Base-by-base conservation (phyloP, 2,113 vertebrate genomes). In the Psammodynastes pulverulentus region DNA sequence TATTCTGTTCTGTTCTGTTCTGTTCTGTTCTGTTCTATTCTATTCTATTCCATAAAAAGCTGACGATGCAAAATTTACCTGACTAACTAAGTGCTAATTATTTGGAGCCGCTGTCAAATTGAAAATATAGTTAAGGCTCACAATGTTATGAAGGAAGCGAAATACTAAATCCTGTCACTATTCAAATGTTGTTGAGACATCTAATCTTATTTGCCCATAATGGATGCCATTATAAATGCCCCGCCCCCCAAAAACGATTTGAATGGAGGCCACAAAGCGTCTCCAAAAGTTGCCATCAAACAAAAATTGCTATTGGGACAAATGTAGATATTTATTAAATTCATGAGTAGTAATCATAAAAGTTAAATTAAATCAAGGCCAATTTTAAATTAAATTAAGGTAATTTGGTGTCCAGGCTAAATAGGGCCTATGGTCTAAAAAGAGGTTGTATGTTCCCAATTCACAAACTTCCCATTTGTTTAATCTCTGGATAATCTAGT, bases 71-170 rank as follows among this genome's bases (percentile, higher is more conserved):
- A 53, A 89, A 3, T 51, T 53, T 43, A 87, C 62, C 1, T 87
- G 5, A 0, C 45, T 67, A 92, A 94, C 92, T 87, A 43, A 87
- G 90, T 84, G 49, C 49, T 91, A 43, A 93, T 84, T 93, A 93
- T 87, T 90, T 90, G 24, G 34, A 2, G 0, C 15, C 48, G 90
- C 67, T n/a, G 24, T 34, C 54, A 91, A 21, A 26, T 86, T 51
- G 46, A 90, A 94, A n/a, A 29, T 17, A 43, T 9, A 93, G 3
- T 46, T 90, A 87, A 94, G 21, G 46, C 17, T 23, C 39, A 43
- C 19, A 48, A 58, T 45, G 51, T 15, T 13, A 90, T 0, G 1
- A 19, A 67, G 9, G 26, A 53, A 49, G 29, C 43, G 43, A 39
- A 24, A 34, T 9, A 17, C 1, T 29, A 17, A 53, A 58, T 49